Conservation (phyloP, 2,888 invertebrate genomes). For the Calameuta filiformis region DNA sequence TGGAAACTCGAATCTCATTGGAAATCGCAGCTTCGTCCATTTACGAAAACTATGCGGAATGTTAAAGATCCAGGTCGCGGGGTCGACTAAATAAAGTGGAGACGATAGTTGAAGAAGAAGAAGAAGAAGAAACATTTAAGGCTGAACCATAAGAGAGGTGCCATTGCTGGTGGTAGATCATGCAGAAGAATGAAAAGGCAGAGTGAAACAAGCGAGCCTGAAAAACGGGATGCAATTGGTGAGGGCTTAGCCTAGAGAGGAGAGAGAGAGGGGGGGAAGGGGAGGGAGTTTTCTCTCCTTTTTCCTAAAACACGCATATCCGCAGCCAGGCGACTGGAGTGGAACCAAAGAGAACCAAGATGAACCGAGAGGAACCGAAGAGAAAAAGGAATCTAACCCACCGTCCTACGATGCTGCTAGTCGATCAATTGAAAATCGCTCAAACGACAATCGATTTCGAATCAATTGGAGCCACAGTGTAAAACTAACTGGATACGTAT, state of each 20-base stretch:
- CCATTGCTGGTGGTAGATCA: neutral
- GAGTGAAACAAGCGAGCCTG: slow-evolving; percentile 48
- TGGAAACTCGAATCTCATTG: too few relatives aligned
- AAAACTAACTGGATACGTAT: slow-evolving; percentile 64
- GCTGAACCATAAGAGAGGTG: neutral
- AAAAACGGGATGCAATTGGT: slow-evolving; percentile 57
- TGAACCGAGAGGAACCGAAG: too few relatives aligned
- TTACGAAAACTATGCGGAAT: too few relatives aligned
- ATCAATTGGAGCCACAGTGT: slow-evolving; percentile 62
- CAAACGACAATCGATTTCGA: slow-evolving; percentile 64
- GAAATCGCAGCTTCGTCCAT: too few relatives aligned
- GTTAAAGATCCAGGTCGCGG: too few relatives aligned
- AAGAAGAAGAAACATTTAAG: neutral
- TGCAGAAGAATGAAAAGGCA: slow-evolving; percentile 38
- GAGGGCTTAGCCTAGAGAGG: slow-evolving; percentile 48
- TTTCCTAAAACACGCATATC: too few relatives aligned
- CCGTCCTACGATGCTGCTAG: slow-evolving; percentile 35
- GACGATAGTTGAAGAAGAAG: neutral
- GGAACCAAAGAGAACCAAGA: too few relatives aligned
- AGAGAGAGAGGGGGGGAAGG: too few relatives aligned
- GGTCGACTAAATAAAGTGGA: too few relatives aligned
- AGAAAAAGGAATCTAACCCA: slow-evolving; percentile 7
- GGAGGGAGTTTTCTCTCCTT: too few relatives aligned
- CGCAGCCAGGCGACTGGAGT: too few relatives aligned
- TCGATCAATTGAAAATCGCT: slow-evolving; percentile 64